Percentiles rank a stretch among this genome's conserved stretches.
phyloP scores from a whole-genome alignment of 2,888 invertebrate species.

The Xanthorhoe designata region DNA sequence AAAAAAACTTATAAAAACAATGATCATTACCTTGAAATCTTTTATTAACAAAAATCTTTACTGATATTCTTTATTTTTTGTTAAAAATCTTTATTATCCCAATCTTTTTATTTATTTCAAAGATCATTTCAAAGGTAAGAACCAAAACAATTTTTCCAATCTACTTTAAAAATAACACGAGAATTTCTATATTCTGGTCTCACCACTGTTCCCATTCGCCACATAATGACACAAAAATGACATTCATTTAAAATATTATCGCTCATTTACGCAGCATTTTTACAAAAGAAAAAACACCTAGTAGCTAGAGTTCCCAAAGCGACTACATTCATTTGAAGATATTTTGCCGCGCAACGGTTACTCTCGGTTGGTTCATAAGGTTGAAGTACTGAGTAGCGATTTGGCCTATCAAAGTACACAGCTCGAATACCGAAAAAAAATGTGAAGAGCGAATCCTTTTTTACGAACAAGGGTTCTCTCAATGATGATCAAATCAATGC shows the following conservation, averaged over 20 bases:
- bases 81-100: too few species aligned
- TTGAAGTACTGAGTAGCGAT: constrained; percentile 29
- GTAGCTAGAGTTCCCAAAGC: not conserved
- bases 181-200: not conserved
- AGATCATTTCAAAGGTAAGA: too few species aligned
- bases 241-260: not conserved
- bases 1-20: too few species aligned
- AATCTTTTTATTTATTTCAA: too few species aligned
- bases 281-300: constrained; percentile 4
- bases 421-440: constrained; percentile 27
- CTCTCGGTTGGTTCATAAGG: constrained; percentile 25
- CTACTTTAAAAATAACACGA: not conserved
- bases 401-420: constrained; percentile 34
- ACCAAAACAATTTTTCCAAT: not conserved
- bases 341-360: constrained; percentile 23
- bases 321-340: constrained; percentile 16
- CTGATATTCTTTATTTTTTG: too few species aligned
- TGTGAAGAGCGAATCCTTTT: constrained; percentile 7
- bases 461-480: constrained; percentile 9
- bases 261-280: constrained; percentile 18
- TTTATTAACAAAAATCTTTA: too few species aligned
- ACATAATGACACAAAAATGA: not conserved
- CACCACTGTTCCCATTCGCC: not conserved
- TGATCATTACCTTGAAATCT: too few species aligned
- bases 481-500: too few species aligned